A percentile compares a stretch with the other conserved stretches of the same genome.
Evolutionary conservation across 2,888 invertebrate genomes (phyloP).

Genomic region (Pelosia muscerda): DNA sequence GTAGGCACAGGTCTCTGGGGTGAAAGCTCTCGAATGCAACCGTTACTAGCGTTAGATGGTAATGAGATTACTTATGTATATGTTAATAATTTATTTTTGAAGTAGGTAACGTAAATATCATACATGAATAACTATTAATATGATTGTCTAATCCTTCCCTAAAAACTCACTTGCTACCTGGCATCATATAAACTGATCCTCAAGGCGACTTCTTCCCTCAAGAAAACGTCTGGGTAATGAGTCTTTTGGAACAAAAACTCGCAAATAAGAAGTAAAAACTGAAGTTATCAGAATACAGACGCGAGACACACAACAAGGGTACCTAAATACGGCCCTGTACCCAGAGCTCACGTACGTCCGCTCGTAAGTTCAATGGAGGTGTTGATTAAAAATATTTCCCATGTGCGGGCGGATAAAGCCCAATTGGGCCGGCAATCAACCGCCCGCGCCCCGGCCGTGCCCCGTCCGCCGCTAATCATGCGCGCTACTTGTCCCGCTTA

Average conservation of each 20-base stretch:
- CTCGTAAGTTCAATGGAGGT: conserved; percentile 88
- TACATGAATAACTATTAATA: no score
- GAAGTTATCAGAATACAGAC: not conserved
- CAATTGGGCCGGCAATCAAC: conserved; percentile 87
- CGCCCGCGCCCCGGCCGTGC: conserved; percentile 66
- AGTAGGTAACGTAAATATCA: no score
- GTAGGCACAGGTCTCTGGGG: not conserved
- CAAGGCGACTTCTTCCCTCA: conserved; percentile 96
- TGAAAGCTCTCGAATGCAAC: not conserved
- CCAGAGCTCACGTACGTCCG: conserved; percentile 84
- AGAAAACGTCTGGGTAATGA: conserved; percentile 96
- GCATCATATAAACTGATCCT: conserved; percentile 97
- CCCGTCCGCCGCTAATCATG: conserved; percentile 78
- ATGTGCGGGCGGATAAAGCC: conserved; percentile 87
- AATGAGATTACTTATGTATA: no score
- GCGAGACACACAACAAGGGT: not conserved
- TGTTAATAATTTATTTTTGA: no score
- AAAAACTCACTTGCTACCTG: conserved; percentile 91
- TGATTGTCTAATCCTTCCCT: no score
- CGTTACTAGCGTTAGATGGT: no score
- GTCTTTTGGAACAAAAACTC: conserved; percentile 97
- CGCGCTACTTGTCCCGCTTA: conserved; percentile 53
- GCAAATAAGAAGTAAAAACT: conserved; percentile 9
- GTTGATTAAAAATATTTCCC: conserved; percentile 88
- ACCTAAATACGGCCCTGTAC: conserved; percentile 70